Evolutionary conservation across 2,113 vertebrate genomes (phyloP).

Genomic region (Xiphophorus maculatus): DNA sequence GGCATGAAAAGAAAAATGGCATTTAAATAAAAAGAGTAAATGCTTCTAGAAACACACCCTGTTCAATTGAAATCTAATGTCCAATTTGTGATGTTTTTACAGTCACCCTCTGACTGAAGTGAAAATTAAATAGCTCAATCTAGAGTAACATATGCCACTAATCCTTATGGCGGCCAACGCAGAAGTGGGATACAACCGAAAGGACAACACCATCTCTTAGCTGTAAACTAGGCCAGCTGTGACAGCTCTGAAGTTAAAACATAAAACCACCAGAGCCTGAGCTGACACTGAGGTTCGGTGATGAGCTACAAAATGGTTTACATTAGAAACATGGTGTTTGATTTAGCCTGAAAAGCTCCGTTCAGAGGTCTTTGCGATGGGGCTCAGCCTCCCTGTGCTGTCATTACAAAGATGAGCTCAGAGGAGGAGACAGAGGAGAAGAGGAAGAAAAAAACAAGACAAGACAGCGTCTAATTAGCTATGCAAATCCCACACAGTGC

Average conservation of each 20-base stretch:
- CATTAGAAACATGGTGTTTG: constrained; percentile 75
- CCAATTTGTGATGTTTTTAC: constrained; percentile 10
- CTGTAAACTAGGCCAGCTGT: constrained; percentile 55
- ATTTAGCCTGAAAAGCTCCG: constrained; percentile 81
- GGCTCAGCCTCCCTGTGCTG: constrained; percentile 73
- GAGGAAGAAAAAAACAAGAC: constrained; percentile 34
- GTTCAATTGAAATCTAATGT: neutral
- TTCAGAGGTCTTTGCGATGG: constrained; percentile 61
- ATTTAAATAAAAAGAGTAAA: neutral
- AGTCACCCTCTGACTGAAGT: constrained; percentile 33
- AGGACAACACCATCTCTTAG: constrained; percentile 39
- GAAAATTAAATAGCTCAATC: constrained; percentile 35
- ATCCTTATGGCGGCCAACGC: constrained; percentile 32
- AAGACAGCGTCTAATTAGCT: constrained; percentile 78
- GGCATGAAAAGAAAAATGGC: too few relatives aligned
- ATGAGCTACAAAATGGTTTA: constrained; percentile 67
- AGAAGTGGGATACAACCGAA: constrained; percentile 18
- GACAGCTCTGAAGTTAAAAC: constrained; percentile 12
- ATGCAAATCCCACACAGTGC: constrained; percentile 72
- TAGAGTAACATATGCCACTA: constrained; percentile 44
- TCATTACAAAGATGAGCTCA: constrained; percentile 78
- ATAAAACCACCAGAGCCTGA: constrained; percentile 25
- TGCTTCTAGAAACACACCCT: neutral
- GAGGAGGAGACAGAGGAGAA: constrained; percentile 27
- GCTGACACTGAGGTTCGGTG: constrained; percentile 52